phyloP scores from a whole-genome alignment of 2,797 vertebrate genomes.

The Myotis pilosus region DNA sequence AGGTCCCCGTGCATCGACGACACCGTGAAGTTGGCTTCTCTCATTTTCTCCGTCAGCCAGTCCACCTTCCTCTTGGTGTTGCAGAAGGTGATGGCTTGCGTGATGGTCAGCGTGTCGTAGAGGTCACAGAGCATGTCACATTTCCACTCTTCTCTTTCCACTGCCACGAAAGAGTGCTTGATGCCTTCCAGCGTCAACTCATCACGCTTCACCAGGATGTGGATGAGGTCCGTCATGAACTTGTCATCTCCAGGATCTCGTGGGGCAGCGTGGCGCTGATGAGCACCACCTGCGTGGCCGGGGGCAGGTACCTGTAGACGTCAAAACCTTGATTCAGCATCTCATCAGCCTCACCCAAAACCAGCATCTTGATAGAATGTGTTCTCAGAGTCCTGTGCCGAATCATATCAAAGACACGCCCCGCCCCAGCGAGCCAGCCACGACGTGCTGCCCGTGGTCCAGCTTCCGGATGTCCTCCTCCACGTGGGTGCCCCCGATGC shows the following conservation, averaged over 20 bases:
- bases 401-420: constrained; percentile 98
- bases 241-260: constrained; percentile 99
- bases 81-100: constrained; percentile 98
- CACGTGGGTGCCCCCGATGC: constrained; percentile 97
- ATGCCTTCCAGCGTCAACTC: constrained; percentile 98
- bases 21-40: constrained; percentile 98
- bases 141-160: constrained; percentile 98
- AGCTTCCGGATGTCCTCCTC: constrained; percentile 97
- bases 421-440: constrained; percentile 94
- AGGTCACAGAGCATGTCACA: constrained; percentile 97
- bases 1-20: constrained; percentile 99
- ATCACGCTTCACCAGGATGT: constrained; percentile 98
- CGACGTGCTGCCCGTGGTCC: constrained; percentile 97
- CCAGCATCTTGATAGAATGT: constrained; percentile 98
- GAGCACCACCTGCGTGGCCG: constrained; percentile 95
- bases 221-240: constrained; percentile 99
- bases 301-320: constrained; percentile 96
- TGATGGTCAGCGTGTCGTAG: constrained; percentile 98
- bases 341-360: constrained; percentile 97
- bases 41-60: constrained; percentile 99
- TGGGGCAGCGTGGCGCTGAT: constrained; percentile 98
- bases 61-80: constrained; percentile 99
- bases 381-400: constrained; percentile 95
- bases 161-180: constrained; percentile 98
- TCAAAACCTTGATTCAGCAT: constrained; percentile 99